Percentiles rank a stretch among this genome's conserved stretches.
Evolutionary conservation across 2,113 vertebrate species (phyloP).

Genomic region (Psephotus haematonotus): DNA sequence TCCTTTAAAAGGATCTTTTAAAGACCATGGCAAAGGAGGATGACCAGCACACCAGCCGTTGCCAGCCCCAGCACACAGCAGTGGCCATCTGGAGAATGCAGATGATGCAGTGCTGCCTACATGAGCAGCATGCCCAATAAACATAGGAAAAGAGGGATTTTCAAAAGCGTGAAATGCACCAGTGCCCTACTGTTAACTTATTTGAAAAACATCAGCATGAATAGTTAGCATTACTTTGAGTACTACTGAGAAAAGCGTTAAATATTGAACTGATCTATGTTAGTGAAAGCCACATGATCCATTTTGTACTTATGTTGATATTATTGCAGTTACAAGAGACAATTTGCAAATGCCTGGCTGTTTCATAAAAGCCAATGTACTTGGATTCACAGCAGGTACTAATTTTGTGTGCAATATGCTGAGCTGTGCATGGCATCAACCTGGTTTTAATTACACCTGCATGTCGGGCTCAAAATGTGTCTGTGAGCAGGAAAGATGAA

Average conservation of each 20-base stretch:
- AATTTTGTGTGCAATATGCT: conserved; percentile 46
- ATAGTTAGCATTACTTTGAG: not conserved
- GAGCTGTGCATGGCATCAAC: conserved; percentile 42
- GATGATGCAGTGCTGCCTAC: not conserved
- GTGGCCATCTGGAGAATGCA: not conserved
- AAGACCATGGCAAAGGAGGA: not conserved
- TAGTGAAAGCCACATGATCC: not conserved
- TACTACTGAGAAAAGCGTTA: not conserved
- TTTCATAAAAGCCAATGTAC: conserved; percentile 24
- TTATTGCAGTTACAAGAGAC: conserved; percentile 17
- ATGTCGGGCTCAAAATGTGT: conserved; percentile 38
- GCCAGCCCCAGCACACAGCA: not conserved
- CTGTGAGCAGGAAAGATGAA: conserved; percentile 53
- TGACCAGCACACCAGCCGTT: not conserved
- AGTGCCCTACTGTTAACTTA: not conserved
- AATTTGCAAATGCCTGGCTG: conserved; percentile 41
- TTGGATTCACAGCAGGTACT: conserved; percentile 52
- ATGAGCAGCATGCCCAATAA: not conserved
- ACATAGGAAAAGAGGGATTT: not conserved
- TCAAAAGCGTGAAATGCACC: not conserved
- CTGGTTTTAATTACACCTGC: conserved; percentile 66
- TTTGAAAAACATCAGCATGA: not conserved
- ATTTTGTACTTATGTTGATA: not conserved
- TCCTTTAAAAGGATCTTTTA: not conserved
- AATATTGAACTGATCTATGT: not conserved